Evolutionary conservation across 2,113 vertebrate genomes (phyloP), one percentile per base, ranked within the genome.

Genomic region (Beaufortia kweichowensis): DNA sequence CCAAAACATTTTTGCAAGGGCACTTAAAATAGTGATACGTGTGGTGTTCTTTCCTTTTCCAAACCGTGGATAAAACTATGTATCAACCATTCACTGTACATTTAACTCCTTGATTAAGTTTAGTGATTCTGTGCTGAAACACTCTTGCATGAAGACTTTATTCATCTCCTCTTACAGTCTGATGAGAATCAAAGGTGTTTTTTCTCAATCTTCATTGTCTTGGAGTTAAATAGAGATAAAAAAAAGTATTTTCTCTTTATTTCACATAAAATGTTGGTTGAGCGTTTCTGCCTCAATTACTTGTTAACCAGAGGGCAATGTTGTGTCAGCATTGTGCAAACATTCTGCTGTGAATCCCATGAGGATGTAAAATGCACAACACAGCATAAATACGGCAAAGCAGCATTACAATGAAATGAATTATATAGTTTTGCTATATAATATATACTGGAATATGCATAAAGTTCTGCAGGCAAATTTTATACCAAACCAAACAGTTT

Each of bases 401-500:
- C 12, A 70, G 56, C 57, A 70, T 73, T 70, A 59, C 43, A n/a
- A 23, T 59, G 15, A 70, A 35, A 48, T 48, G 28, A 35, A 33
- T 26, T 31, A 64, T 41, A 68, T 24, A 23, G 24, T 19, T 70
- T 69, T 56, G 62, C 69, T 26, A 48, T 31, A 69, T 75, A 23
- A 28, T 24, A 39, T 31, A 50, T 29, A 9, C 68, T n/a, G n/a
- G n/a, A n/a, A n/a, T n/a, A n/a, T n/a, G n/a, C n/a, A n/a, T n/a
- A n/a, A n/a, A n/a, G n/a, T n/a, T n/a, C n/a, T n/a, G n/a, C n/a
- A n/a, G n/a, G n/a, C n/a, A n/a, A n/a, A 69, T 75, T 82, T 82
- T 65, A 35, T 26, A 75, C 65, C 29, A 7, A 7, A 24, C 66
- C 65, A 66, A 82, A 61, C 60, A 88, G 85, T 89, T 91, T 89